Evolutionary conservation across 2,888 invertebrate genomes (phyloP), one percentile per base, ranked within the genome.

Genomic region (Aethes cnicana): DNA sequence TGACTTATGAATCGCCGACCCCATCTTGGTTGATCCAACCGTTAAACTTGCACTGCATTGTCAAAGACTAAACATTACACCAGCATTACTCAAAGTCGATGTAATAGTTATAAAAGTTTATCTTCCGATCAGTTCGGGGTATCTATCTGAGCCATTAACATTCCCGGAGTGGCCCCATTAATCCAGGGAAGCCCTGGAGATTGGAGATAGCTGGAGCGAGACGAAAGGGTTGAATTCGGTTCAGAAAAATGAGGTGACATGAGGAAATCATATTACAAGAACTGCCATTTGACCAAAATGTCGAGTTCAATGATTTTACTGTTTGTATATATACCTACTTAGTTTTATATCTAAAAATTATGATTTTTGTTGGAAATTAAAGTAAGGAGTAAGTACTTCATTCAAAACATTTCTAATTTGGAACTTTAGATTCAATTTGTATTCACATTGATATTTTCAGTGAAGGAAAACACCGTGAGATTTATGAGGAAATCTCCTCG

Each of bases 41-140:
- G 4, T 26, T 18, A 23, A 39, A 39, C 23, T 23, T 25, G 16
- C 9, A 17, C 11, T 12, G 12, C 11, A 12, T 32, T 32, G 12
- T 14, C 16, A 18, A 14, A 8, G 25, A 20, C 39, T 36, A 16
- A 30, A 41, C 9, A 21, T 32, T 33, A 41, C 12, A 47, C 17
- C 32, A 33, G 25, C 18, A 26, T 48, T 48, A 41, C 42, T 48
- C 41, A 48, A 48, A 37, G 20, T 41, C 39, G 3, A 26, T 33
- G 17, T 28, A 49, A 49, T 35, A 41, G 14, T 33, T 49, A 42
- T 49, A 6, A 20, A 26, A 42, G 26, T 35, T 42, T 42, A 49
- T 49, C 49, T 33, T 21, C 25, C 25, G 26, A 9, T 20, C 41
- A 33, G 20, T 20, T 41, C 9, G 16, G 12, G 23, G 12, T 39